Evolutionary conservation across 2,113 vertebrate species (phyloP).

Genomic region (Euleptes europaea): DNA sequence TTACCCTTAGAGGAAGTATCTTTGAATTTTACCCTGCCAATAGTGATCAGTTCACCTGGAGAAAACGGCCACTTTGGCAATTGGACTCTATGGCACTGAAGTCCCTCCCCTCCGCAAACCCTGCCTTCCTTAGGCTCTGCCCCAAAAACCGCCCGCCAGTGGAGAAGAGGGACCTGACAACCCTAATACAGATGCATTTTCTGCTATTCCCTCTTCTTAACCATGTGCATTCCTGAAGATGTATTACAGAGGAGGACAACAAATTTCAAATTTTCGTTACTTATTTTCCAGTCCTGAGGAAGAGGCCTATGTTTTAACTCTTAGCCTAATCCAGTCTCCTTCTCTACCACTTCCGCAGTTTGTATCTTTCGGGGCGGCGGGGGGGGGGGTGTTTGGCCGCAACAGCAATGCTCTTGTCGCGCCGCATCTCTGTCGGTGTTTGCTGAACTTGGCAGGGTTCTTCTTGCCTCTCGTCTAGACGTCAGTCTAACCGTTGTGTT

Average conservation of each 20-base stretch:
- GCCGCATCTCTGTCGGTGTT: conserved; percentile 49
- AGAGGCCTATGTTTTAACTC: background rate
- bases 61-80: too few relatives aligned
- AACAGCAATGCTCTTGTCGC: background rate
- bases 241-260: background rate
- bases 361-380: background rate
- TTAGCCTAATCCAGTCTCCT: background rate
- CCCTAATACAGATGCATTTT: conserved; percentile 48
- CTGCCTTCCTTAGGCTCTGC: too few relatives aligned
- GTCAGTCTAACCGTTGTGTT: conserved; percentile 72
- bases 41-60: too few relatives aligned
- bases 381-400: background rate
- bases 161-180: too few relatives aligned
- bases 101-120: too few relatives aligned
- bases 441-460: conserved; percentile 64
- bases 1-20: too few relatives aligned
- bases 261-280: background rate
- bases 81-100: too few relatives aligned
- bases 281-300: background rate
- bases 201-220: background rate
- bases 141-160: too few relatives aligned
- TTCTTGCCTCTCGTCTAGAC: conserved; percentile 75
- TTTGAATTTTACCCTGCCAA: too few relatives aligned
- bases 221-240: background rate
- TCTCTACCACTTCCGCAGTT: background rate